phyloP scores from a whole-genome alignment of 2,113 vertebrate species.

The Cettia cetti region DNA sequence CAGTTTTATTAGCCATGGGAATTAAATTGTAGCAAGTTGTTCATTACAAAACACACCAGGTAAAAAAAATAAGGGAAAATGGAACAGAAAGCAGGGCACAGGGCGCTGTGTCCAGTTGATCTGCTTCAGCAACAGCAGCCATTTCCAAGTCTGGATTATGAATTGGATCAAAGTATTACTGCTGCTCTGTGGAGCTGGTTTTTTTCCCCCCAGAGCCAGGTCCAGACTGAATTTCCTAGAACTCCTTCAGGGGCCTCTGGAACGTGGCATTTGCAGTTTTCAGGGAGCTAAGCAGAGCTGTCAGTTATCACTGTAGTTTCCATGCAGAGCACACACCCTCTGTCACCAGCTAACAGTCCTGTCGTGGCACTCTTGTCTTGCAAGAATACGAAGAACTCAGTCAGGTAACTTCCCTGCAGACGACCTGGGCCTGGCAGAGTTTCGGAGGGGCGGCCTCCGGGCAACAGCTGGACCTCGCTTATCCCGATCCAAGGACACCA shows the following conservation, averaged over 20 bases:
- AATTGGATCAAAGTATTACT: background rate
- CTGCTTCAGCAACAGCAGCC: background rate
- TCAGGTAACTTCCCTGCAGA: constrained; percentile 88
- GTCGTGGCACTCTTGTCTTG: constrained; percentile 10
- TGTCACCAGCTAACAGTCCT: background rate
- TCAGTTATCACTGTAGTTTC: background rate
- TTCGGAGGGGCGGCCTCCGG: constrained; percentile 92
- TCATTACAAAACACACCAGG: background rate
- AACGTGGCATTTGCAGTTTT: background rate
- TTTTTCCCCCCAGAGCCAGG: too few species aligned
- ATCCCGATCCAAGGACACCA: constrained; percentile 84
- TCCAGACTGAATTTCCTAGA: background rate
- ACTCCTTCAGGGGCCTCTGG: background rate
- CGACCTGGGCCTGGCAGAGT: constrained; percentile 82
- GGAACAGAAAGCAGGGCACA: background rate
- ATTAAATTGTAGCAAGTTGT: background rate
- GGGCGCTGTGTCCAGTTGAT: background rate
- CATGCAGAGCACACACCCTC: background rate
- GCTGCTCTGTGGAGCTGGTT: background rate
- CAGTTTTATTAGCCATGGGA: background rate
- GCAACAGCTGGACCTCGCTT: constrained; percentile 93
- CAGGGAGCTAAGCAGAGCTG: background rate
- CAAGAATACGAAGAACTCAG: constrained; percentile 91
- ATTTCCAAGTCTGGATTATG: background rate
- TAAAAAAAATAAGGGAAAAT: background rate